Evolutionary conservation across 2,888 invertebrate species (phyloP), one percentile per base, ranked within the genome.

Genomic region (Zaprionus lineosus): DNA sequence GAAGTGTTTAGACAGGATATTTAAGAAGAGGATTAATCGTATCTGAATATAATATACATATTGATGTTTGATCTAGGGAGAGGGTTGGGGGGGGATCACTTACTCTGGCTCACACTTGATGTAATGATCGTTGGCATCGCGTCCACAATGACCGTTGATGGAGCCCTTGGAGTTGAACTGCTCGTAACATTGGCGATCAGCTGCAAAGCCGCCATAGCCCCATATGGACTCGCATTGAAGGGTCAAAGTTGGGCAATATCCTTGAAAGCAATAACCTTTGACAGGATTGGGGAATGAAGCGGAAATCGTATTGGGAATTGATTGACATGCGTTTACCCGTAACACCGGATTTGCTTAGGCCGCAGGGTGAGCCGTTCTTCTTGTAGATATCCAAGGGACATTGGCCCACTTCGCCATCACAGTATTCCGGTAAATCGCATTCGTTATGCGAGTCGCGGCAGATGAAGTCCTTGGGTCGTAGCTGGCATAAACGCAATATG

Each of bases 141-240:
- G 94, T 33, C 99, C 99, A 89, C 99, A 99, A 89, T 99, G 98
- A 0, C 99, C 99, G 76, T 96, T 97, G 74, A 96, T 95, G 39
- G 96, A 95, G 7, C 99, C 99, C 87, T 98, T 97, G 0, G 96
- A 94, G 90, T 99, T 99, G 91, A 97, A 98, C 90, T 97, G 95
- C 66, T 97, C 96, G 90, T 95, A 98, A 91, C 98, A 99, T 84
- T 96, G 94, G 65, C 93, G 92, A 87, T 97, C 96, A 1, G 95
- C 97, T 0, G 95, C 94, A 36, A 92, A 91, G 0, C 96, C 95
- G 7, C 95, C 96, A 75, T 94, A 93, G 15, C 98, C 98, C 99
- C 99, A 99, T 76, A 99, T 95, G 70, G 93, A 93, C 88, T 95
- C 95, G 89, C 99, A 99, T 90, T 99, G 98, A 31, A 94, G 90